Base-by-base conservation (phyloP, 2,888 invertebrate genomes). In the Caenorhabditis parvicauda region DNA sequence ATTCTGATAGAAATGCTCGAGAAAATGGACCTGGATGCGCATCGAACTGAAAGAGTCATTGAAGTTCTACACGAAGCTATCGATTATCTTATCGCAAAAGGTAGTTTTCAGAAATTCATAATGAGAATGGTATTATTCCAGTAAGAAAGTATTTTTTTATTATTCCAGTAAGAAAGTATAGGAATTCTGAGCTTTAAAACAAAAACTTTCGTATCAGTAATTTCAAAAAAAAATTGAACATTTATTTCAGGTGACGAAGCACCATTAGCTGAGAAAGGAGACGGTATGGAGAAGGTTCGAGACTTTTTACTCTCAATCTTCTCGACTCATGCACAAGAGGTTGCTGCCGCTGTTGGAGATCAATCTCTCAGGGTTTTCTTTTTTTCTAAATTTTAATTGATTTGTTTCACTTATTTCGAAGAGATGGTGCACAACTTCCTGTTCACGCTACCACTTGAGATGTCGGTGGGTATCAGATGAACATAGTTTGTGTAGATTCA, bases 221-320 rank as follows among this genome's bases (percentile, higher is more conserved):
- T 32, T 32, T 32, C 32, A 32, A 32, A 32, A 9, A 32, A 32
- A 32, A n/a, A n/a, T n/a, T n/a, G n/a, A n/a, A n/a, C 9, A n/a
- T 32, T 32, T 32, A 32, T 14, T 32, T 32, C 35, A 32, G 35
- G 35, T 14, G 64, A 64, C 35, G 70, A 67, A 39, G 54, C 59
- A 1, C 22, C 60, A 0, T 41, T 67, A 25, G 58, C 61, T 22
- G 64, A 67, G 38, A 64, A 64, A 42, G 65, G 69, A 21, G 59
- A 63, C 28, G 64, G 67, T 25, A 59, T 74, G 46, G 59, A 64
- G 17, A 64, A 60, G 37, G 41, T 74, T 6, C 49, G 67, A 14
- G 59, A 64, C 45, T 64, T 62, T 17, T 12, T 62, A 5, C 51
- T 62, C 0, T 57, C 62, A 0, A 57, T 62, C 3, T 62, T 32